Conservation (phyloP, 2,113 vertebrate genomes). For the Oriolus oriolus region DNA sequence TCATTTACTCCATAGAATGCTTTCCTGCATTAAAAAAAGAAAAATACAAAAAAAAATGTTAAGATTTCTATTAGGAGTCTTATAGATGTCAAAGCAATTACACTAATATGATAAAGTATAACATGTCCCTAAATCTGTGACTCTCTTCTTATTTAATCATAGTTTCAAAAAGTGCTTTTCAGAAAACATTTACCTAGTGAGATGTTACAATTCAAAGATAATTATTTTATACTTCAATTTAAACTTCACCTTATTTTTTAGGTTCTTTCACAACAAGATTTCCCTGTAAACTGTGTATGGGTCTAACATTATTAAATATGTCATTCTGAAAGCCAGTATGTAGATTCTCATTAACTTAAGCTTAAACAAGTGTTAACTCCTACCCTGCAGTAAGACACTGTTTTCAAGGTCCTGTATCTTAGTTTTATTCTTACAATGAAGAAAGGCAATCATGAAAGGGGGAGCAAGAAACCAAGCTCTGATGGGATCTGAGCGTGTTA, state of each 20-base stretch:
- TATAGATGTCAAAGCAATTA: background rate
- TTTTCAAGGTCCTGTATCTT: background rate
- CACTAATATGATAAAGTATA: background rate
- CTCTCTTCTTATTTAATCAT: background rate
- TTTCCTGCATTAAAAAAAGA: slow-evolving; percentile 75
- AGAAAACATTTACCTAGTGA: background rate
- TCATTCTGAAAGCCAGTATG: background rate
- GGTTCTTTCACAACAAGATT: background rate
- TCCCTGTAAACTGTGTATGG: background rate
- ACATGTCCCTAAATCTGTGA: background rate
- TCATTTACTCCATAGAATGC: slow-evolving; percentile 96
- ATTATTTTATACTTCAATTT: background rate
- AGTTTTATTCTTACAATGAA: background rate
- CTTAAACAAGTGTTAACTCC: background rate
- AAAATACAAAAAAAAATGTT: background rate
- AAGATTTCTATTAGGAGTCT: background rate
- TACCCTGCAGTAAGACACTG: background rate
- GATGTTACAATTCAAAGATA: background rate
- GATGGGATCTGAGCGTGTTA: background rate
- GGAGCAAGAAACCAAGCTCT: background rate
- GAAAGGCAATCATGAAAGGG: background rate
- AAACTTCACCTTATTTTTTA: background rate
- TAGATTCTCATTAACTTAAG: background rate
- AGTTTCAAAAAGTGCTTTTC: background rate
- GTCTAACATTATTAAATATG: background rate